Evolutionary conservation across 1,140 invertebrate species (phyloP).

Genomic region (Eriocheir sinensis): DNA sequence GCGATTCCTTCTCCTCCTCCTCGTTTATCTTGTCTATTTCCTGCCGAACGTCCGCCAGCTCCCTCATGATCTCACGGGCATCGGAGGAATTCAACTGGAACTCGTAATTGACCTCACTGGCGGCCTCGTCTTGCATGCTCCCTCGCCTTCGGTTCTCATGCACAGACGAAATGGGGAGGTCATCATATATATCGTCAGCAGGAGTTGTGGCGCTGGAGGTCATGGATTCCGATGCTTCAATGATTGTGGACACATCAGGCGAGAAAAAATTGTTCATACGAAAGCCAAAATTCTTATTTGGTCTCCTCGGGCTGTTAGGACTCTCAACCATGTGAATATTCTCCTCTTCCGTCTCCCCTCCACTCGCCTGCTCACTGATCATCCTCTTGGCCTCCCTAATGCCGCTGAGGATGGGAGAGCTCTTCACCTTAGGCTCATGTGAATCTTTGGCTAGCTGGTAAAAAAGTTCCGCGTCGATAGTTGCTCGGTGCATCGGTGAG

Average conservation of each 20-base stretch:
- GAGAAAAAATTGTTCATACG: constrained; percentile 80
- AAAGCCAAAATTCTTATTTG: constrained; percentile 79
- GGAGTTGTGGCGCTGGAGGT: constrained; percentile 80
- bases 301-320: constrained; percentile 70
- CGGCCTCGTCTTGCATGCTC: constrained; percentile 58
- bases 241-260: constrained; percentile 81
- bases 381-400: constrained; percentile 54
- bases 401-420: constrained; percentile 52
- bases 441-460: constrained; percentile 74
- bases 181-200: constrained; percentile 79
- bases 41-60: constrained; percentile 68
- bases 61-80: constrained; percentile 76
- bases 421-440: constrained; percentile 50
- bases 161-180: constrained; percentile 59
- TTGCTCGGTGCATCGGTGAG: constrained; percentile 72
- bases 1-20: constrained; percentile 74
- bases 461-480: constrained; percentile 75
- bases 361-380: constrained; percentile 37
- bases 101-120: constrained; percentile 72
- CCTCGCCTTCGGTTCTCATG: constrained; percentile 7
- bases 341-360: constrained; percentile 45
- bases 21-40: constrained; percentile 74
- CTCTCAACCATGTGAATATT: neutral
- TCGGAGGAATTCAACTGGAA: constrained; percentile 59
- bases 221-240: constrained; percentile 80